Base-by-base conservation (phyloP, 2,797 vertebrate genomes). In the Mormyrops boulengeri region DNA sequence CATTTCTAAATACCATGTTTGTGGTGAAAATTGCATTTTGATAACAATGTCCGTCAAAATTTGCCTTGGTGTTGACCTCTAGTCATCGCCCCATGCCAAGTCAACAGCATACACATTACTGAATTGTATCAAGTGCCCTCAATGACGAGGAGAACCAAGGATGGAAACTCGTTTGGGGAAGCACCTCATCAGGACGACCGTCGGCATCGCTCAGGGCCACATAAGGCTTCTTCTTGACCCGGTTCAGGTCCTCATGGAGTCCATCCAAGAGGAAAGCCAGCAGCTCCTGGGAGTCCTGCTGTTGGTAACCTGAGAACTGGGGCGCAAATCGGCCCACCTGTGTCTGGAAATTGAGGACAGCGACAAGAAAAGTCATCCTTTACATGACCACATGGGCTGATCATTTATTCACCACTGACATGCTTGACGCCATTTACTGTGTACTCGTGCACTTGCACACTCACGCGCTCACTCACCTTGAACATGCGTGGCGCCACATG, bases 141-240 rank as follows among this genome's bases (percentile, higher is more conserved):
- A 82, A n/a, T 82, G 41, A 82, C 1, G 77, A 82, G 41, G 38
- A 80, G 38, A 82, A 89, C 44, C 1, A 6, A 77, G 73, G 14
- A 57, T 80, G 9, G 22, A 12, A 1, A 2, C 86, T 22, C 0
- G 85, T 90, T 85, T 47, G n/a, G n/a, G 47, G 26, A 6, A 52
- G 0, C 96, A 99, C 98, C 97, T 95, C 96, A 92, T 99, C 97
- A 8, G 96, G 97, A 9, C 98, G 96, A 88, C 98, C 98, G 90
- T 97, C 97, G 69, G 97, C 98, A 93, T 99, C 98, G 93, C 96
- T 97, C 91, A 98, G 93, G 90, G 97, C 97, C 92, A 99, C 93
- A 91, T 99, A 99, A 91, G 98, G 98, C 93, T 99, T 99, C 94
- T 99, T 99, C 93, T 99, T 99, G 91, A 99, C 98, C 66, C 98